A percentile compares a stretch with the other conserved stretches of the same genome.
Conservation (phyloP, 1,140 invertebrate species). For the Stenopsyche tienmushanensis region DNA sequence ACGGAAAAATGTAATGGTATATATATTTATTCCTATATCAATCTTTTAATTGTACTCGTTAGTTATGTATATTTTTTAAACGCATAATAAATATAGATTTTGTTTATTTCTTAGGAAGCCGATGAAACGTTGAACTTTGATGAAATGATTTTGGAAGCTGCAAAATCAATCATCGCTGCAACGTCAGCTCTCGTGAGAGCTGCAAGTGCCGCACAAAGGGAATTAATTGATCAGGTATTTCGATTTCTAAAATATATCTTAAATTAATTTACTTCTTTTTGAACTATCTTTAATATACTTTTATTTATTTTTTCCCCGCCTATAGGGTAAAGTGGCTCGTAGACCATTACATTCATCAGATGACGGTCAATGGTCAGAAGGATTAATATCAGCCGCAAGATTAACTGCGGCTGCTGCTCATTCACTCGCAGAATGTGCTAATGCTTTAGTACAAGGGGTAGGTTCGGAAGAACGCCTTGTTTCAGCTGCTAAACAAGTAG, state of each 20-base stretch:
- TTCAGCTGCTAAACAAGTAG: constrained; percentile 95
- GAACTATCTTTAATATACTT: constrained; percentile 49
- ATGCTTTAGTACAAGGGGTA: constrained; percentile 92
- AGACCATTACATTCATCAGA: constrained; percentile 81
- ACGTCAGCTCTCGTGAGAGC: constrained; percentile 95
- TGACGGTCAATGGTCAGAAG: constrained; percentile 99
- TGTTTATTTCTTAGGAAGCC: constrained; percentile 67
- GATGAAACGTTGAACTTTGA: constrained; percentile 96
- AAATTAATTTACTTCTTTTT: constrained; percentile 51
- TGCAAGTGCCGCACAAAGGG: constrained; percentile 92
- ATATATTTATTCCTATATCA: background rate
- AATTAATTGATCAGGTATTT: constrained; percentile 76
- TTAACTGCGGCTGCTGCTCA: constrained; percentile 97
- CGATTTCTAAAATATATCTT: no score
- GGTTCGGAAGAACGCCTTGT: constrained; percentile 95
- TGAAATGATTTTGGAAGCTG: constrained; percentile 97
- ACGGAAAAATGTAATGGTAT: background rate
- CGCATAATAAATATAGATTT: background rate
- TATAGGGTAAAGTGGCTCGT: constrained; percentile 73
- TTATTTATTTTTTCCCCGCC: constrained; percentile 5
- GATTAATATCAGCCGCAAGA: constrained; percentile 92
- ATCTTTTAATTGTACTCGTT: background rate
- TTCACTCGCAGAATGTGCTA: constrained; percentile 95
- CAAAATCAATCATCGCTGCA: constrained; percentile 95
- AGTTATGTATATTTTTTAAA: constrained; percentile 2